Evolutionary conservation across 2,113 vertebrate species (phyloP).

Genomic region (Lampris incognitus): DNA sequence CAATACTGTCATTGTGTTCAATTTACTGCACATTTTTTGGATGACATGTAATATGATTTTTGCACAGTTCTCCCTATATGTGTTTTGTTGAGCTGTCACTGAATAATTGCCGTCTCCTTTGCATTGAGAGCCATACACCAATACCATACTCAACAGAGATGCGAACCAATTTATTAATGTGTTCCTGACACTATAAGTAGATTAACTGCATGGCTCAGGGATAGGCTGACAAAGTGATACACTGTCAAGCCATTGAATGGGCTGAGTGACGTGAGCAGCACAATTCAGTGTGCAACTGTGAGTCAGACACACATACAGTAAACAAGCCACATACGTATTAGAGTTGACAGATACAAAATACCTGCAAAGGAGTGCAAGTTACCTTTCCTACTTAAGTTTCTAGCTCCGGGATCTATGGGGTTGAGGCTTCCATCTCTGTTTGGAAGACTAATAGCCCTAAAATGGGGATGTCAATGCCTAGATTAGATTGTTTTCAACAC

Average conservation of each 20-base stretch:
- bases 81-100: conserved; percentile 27
- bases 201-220: conserved; percentile 34
- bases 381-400: conserved; percentile 8
- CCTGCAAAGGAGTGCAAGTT: background rate
- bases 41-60: conserved; percentile 41
- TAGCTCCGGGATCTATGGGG: background rate
- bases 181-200: conserved; percentile 29
- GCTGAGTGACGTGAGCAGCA: conserved; percentile 9
- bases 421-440: background rate
- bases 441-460: background rate
- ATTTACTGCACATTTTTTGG: conserved; percentile 23
- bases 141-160: conserved; percentile 1
- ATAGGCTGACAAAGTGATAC: conserved; percentile 14
- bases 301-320: conserved; percentile 15
- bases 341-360: background rate
- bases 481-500: conserved; percentile 12
- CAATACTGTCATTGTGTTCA: conserved; percentile 30
- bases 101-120: conserved; percentile 39
- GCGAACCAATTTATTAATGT: conserved; percentile 48
- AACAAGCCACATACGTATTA: background rate
- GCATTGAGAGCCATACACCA: conserved; percentile 18
- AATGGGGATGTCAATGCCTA: background rate
- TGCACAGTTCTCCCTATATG: conserved; percentile 29
- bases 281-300: conserved; percentile 7
- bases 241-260: conserved; percentile 11